These are phyloP conservation scores for Desmophyllum pertusum DNA, from an alignment of 92 coral and sea anemone genomes.

Conservation along the genomic window DNA sequence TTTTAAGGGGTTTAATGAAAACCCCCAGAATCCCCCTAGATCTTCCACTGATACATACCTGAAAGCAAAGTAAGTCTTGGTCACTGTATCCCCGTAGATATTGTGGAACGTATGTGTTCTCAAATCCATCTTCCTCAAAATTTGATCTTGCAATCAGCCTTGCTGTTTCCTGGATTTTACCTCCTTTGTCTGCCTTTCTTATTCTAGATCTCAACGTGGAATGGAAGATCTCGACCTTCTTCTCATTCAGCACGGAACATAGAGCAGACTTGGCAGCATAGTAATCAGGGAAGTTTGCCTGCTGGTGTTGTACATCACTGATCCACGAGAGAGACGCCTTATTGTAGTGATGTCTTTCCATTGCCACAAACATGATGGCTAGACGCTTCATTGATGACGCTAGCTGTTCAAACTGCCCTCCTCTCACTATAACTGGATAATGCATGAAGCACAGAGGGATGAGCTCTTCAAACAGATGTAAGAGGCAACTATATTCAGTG, in stretches of 20 bases:
- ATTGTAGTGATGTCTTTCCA: constrained; percentile 70
- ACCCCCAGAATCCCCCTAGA: background rate
- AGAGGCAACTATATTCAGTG: constrained; percentile 48
- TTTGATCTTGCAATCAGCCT: constrained; percentile 55
- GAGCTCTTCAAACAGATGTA: constrained; percentile 66
- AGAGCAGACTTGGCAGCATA: constrained; percentile 37
- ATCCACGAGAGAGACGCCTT: constrained; percentile 68
- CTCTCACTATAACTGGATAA: constrained; percentile 70
- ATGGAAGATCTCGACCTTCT: constrained; percentile 74
- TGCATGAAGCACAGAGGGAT: constrained; percentile 56
- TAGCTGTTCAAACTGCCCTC: constrained; percentile 53
- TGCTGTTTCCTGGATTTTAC: constrained; percentile 63
- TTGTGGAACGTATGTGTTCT: constrained; percentile 57
- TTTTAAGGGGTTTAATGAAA: background rate
- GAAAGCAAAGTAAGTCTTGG: constrained; percentile 63
- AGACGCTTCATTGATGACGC: constrained; percentile 51
- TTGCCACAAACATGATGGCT: constrained; percentile 61
- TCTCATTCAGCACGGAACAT: constrained; percentile 69
- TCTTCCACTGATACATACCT: constrained; percentile 33
- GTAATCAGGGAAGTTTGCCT: constrained; percentile 42
- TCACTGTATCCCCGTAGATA: constrained; percentile 68
- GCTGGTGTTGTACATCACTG: constrained; percentile 58
- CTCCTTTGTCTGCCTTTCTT: constrained; percentile 45
- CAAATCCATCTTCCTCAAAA: constrained; percentile 52
- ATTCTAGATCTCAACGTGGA: constrained; percentile 58